Conservation (phyloP, 2,113 vertebrate species). For the Coreoperca whiteheadi region DNA sequence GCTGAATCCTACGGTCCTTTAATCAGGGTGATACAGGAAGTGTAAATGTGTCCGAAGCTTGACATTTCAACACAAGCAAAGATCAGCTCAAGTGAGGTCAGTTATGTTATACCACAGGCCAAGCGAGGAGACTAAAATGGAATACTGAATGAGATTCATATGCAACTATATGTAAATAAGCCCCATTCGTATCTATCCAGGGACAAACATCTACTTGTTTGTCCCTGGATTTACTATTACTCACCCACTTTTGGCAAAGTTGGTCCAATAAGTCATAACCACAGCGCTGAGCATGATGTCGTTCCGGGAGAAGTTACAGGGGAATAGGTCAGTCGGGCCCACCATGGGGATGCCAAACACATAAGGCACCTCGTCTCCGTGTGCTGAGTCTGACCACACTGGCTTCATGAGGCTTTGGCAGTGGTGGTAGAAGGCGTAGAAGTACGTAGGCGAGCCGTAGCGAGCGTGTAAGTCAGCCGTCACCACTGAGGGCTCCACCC, state of each 20-base stretch:
- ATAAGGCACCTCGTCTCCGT: constrained; percentile 98
- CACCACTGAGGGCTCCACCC: constrained; percentile 97
- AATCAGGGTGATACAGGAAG: constrained; percentile 50
- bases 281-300: constrained; percentile 99
- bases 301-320: constrained; percentile 99
- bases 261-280: constrained; percentile 99
- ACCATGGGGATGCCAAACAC: constrained; percentile 98
- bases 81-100: constrained; percentile 1
- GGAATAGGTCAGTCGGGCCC: constrained; percentile 96
- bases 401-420: constrained; percentile 99
- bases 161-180: not conserved
- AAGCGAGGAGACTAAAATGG: constrained; percentile 6
- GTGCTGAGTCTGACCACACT: constrained; percentile 96
- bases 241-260: constrained; percentile 99
- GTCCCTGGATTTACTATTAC: constrained; percentile 48
- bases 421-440: constrained; percentile 99
- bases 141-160: not conserved
- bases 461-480: constrained; percentile 97
- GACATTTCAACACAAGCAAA: constrained; percentile 35
- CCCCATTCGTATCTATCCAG: not conserved
- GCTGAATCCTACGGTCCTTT: constrained; percentile 38
- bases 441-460: constrained; percentile 97
- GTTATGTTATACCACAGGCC: constrained; percentile 12
- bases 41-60: constrained; percentile 26
- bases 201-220: not conserved